Conservation (phyloP, 2,888 invertebrate species). For the Dolichomitus sp. region DNA sequence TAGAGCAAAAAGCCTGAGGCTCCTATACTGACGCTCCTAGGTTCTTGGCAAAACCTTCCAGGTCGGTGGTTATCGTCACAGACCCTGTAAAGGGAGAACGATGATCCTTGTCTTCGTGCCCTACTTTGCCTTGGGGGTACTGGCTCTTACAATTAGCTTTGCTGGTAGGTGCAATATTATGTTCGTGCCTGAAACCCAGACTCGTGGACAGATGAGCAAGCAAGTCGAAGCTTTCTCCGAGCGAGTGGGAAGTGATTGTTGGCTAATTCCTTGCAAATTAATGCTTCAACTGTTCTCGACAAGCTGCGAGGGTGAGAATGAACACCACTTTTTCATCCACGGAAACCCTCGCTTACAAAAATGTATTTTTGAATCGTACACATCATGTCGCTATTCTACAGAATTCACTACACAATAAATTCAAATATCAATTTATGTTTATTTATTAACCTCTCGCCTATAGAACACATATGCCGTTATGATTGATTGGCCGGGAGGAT, state of each 20-base stretch:
- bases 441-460: too few relatives aligned
- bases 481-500: too few relatives aligned
- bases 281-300: background rate
- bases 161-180: constrained; percentile 25
- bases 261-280: constrained; percentile 29
- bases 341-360: background rate
- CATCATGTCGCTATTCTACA: background rate
- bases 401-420: background rate
- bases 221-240: constrained; percentile 6
- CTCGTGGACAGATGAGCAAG: background rate
- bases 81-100: constrained; percentile 7
- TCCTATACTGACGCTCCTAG: constrained; percentile 19
- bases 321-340: constrained; percentile 18
- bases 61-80: constrained; percentile 5
- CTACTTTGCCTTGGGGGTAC: background rate
- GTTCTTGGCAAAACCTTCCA: background rate
- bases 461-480: too few relatives aligned
- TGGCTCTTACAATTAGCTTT: constrained; percentile 1
- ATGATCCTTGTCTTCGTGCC: constrained; percentile 17
- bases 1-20: constrained; percentile 55
- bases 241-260: constrained; percentile 16
- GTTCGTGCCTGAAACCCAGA: background rate
- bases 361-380: background rate
- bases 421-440: too few relatives aligned
- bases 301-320: background rate